Evolutionary conservation across 2,113 vertebrate genomes (phyloP).

Genomic region (Rhinogobius similis): DNA sequence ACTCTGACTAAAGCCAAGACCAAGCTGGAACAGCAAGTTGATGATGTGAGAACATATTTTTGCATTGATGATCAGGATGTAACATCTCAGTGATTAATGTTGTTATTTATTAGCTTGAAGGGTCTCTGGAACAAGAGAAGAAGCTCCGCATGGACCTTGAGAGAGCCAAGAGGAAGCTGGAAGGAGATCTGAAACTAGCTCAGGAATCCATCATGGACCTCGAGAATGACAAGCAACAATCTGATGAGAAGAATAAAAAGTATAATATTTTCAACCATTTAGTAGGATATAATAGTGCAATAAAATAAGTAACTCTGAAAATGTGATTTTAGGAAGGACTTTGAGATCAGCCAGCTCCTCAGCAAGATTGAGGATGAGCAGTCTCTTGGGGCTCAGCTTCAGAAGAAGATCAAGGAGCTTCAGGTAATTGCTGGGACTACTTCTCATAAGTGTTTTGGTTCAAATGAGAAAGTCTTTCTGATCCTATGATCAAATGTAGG

Average conservation of each 20-base stretch:
- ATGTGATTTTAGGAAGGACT: too few relatives aligned
- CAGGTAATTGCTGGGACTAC: neutral
- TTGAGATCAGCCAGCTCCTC: too few relatives aligned
- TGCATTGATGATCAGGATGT: neutral
- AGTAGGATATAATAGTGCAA: too few relatives aligned
- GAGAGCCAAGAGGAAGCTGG: slow-evolving; percentile 76
- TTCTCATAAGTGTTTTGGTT: neutral
- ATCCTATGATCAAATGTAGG: neutral
- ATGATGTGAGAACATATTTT: neutral
- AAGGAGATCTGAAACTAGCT: slow-evolving; percentile 74
- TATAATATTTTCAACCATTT: neutral
- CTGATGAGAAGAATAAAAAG: slow-evolving; percentile 68
- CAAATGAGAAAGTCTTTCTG: neutral
- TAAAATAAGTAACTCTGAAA: too few relatives aligned
- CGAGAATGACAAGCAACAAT: slow-evolving; percentile 75
- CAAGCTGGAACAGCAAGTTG: slow-evolving; percentile 1
- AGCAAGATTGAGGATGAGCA: too few relatives aligned
- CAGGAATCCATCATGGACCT: slow-evolving; percentile 77
- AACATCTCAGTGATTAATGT: neutral
- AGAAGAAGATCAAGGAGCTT: too few relatives aligned
- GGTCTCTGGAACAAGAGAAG: slow-evolving; percentile 86
- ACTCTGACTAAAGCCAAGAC: too few relatives aligned
- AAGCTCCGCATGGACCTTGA: slow-evolving; percentile 86
- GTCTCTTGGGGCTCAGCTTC: too few relatives aligned
- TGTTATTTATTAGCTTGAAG: slow-evolving; percentile 76